Evolutionary conservation across 2,113 vertebrate genomes (phyloP).

Genomic region (Oenanthe melanoleuca): DNA sequence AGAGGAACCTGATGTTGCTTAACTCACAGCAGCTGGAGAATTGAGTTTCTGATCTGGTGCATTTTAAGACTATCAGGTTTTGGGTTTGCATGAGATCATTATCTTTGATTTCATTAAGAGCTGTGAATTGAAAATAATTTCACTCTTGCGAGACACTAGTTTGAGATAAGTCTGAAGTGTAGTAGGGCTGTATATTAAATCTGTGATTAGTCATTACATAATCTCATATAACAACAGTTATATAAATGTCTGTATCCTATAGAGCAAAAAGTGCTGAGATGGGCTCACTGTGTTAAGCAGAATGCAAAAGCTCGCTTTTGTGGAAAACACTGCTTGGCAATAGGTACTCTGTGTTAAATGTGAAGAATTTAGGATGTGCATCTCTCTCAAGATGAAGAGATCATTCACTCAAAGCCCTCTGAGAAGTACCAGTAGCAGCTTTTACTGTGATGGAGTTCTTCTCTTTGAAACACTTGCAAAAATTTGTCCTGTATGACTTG

Average conservation of each 20-base stretch:
- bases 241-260: not conserved
- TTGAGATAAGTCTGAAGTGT: not conserved
- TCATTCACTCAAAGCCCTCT: not conserved
- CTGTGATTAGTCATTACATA: not conserved
- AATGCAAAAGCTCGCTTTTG: not conserved
- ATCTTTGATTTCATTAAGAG: not conserved
- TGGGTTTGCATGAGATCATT: not conserved
- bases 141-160: not conserved
- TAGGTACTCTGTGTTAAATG: not conserved
- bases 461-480: not conserved
- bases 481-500: not conserved
- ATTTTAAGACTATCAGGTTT: slow-evolving; percentile 14
- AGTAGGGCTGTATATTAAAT: not conserved
- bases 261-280: not conserved
- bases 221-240: not conserved
- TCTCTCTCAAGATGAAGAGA: not conserved
- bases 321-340: not conserved
- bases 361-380: not conserved
- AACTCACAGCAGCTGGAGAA: not conserved
- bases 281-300: not conserved
- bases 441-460: not conserved
- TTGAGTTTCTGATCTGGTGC: slow-evolving; percentile 11
- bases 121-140: not conserved
- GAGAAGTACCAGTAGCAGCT: not conserved
- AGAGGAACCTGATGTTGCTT: not conserved